Evolutionary conservation across 2,113 vertebrate species (phyloP), one percentile per base, ranked within the genome.

Genomic region (Periophthalmus modestus): DNA sequence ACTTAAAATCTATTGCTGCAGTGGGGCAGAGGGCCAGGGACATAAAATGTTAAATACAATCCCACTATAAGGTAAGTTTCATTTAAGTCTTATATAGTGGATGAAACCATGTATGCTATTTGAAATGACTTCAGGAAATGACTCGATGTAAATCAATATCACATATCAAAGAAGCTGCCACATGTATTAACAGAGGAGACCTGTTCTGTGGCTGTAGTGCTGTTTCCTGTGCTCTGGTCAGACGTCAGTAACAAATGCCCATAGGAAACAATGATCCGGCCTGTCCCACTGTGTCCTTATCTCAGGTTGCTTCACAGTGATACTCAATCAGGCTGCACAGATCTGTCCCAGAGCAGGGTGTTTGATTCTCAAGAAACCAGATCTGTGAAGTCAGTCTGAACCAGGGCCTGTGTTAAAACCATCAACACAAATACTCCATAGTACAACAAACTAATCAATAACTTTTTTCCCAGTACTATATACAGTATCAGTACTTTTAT

Each of bases 231-330:
- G 33, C 75, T 70, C n/a, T 78, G 55, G 72, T 71, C 47, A 16
- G 57, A 54, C 47, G 6, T 10, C 10, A 15, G 43, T 68, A 57
- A 71, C 69, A 23, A 54, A 61, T 18, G 33, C 21, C 55, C 54
- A 74, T 69, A 77, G 72, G 83, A 86, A 87, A 80, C 69, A 43
- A 34, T 88, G 81, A 88, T 87, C 81, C 79, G 70, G 59, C 74
- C 62, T 71, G 76, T 87, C 77, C 69, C 76, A 68, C 71, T 71
- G 72, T 66, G 50, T 73, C 75, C 54, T 67, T 66, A 57, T 78
- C 81, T 93, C 90, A 74, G 85, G 90, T 93, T 89, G 79, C 92
- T 71, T 43, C 66, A 73, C 71, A 79, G 72, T 19, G 91, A 90
- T 82, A 93, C 67, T 70, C 78, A 85, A 91, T 89, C 85, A 81